Conservation (phyloP, 2,888 invertebrate species). For the Nebria brevicollis region DNA sequence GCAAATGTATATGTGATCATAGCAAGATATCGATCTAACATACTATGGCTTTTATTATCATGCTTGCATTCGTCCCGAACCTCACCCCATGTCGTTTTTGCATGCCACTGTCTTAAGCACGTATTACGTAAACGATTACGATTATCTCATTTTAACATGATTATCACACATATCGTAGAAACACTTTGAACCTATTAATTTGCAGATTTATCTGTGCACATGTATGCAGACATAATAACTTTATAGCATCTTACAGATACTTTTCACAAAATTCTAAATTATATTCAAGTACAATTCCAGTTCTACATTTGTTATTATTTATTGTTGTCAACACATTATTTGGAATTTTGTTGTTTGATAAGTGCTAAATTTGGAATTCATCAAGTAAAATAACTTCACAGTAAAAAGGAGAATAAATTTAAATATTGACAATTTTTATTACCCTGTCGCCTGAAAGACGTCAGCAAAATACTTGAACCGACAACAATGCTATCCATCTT, state of each 20-base stretch:
- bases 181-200: no score
- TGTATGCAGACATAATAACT: no score
- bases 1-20: slow-evolving; percentile 28
- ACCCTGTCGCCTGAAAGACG: slow-evolving; percentile 21
- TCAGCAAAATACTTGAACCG: slow-evolving; percentile 29
- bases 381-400: slow-evolving; percentile 14
- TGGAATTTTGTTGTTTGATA: slow-evolving; percentile 14
- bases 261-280: no score
- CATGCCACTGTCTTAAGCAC: background rate
- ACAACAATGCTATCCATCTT: slow-evolving; percentile 35
- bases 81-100: background rate
- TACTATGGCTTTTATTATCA: slow-evolving; percentile 18
- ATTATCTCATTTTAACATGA: background rate
- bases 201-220: no score
- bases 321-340: slow-evolving; percentile 21
- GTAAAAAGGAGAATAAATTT: slow-evolving; percentile 27
- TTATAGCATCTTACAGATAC: no score
- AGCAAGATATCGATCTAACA: slow-evolving; percentile 19
- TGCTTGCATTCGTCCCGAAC: background rate
- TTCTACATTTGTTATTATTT: background rate
- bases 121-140: background rate
- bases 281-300: background rate
- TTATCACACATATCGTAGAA: background rate
- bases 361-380: slow-evolving; percentile 20
- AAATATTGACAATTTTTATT: slow-evolving; percentile 15